Evolutionary conservation across 2,888 invertebrate species (phyloP), one percentile per base, ranked within the genome.

Genomic region (Agrochola lota): DNA sequence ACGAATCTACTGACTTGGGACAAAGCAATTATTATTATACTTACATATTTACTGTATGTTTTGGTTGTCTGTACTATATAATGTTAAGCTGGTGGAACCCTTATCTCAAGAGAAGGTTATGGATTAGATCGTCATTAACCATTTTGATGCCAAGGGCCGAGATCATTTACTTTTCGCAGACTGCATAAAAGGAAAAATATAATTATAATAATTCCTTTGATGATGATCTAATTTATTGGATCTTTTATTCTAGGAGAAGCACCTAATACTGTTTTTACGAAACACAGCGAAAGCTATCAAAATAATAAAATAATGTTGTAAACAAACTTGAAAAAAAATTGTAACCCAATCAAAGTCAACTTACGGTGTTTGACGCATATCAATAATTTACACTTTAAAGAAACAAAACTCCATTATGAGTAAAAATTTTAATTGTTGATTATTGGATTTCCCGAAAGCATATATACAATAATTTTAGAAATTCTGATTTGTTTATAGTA

Each of bases 381-480:
- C 23, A 2, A 64, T 30, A 30, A 30, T 30, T 30, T 30, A 30
- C 30, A 1, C 30, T 20, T 69, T 55, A 69, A 4, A 49, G 7
- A 2, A 40, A 15, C 6, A 26, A 69, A 59, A n/a, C 17, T n/a
- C 3, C 3, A 9, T 0, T 30, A 64, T n/a, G 6, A 66, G 26
- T 20, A 46, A 52, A 8, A 43, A 35, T 46, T 46, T n/a, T n/a
- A 1, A 40, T 26, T 72, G 30, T 30, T 30, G 30, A 30, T 30
- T 30, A 6, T 49, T 79, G 2, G 11, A 78, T 73, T 52, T 9
- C 17, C 20, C 43, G 20, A 59, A 66, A 26, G 17, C 49, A 64
- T 40, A 23, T 35, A 57, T 15, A 62, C 1, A 64, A n/a, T 46
- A 0, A 59, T 23, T 49, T 40, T n/a, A 49, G 43, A 82, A 76